phyloP scores from a whole-genome alignment of 2,888 invertebrate species.

The Taphrorychus bicolor region DNA sequence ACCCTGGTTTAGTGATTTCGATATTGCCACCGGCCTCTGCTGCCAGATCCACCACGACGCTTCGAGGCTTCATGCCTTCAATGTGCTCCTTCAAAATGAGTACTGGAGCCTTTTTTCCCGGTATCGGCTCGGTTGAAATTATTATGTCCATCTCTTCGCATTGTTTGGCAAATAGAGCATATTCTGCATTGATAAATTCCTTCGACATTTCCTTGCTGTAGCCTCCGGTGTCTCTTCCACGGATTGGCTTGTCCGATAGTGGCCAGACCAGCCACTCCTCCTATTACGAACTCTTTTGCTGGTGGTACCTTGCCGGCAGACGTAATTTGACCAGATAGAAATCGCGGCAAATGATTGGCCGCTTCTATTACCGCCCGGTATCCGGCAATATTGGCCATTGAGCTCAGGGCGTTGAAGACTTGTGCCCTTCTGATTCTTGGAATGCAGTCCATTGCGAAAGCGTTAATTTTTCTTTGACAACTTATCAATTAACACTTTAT shows the following conservation, averaged over 20 bases:
- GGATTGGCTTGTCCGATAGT: slow-evolving; percentile 86
- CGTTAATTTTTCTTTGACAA: slow-evolving; percentile 76
- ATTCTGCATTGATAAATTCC: slow-evolving; percentile 85
- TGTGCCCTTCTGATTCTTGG: slow-evolving; percentile 89
- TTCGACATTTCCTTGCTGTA: slow-evolving; percentile 89
- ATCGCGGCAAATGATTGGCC: slow-evolving; percentile 87
- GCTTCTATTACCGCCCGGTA: slow-evolving; percentile 90
- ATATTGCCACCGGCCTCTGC: slow-evolving; percentile 90
- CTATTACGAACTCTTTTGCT: slow-evolving; percentile 85
- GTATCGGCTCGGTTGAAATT: slow-evolving; percentile 89
- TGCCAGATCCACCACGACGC: slow-evolving; percentile 88
- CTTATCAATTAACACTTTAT: slow-evolving; percentile 74
- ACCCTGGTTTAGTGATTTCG: slow-evolving; percentile 82
- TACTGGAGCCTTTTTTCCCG: slow-evolving; percentile 83
- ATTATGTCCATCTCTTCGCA: slow-evolving; percentile 85
- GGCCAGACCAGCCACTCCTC: slow-evolving; percentile 88
- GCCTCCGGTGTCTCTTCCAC: slow-evolving; percentile 73
- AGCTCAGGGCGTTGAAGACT: slow-evolving; percentile 88
- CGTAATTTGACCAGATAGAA: slow-evolving; percentile 92
- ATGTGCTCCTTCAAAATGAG: slow-evolving; percentile 82
- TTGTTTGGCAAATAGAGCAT: slow-evolving; percentile 86
- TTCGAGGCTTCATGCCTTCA: slow-evolving; percentile 84
- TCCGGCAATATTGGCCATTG: slow-evolving; percentile 91
- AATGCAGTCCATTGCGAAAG: slow-evolving; percentile 90
- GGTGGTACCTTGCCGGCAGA: slow-evolving; percentile 90